These are phyloP conservation scores for Teleogryllus oceanicus DNA, from an alignment of 2,888 invertebrate species.

Conservation along the genomic window DNA sequence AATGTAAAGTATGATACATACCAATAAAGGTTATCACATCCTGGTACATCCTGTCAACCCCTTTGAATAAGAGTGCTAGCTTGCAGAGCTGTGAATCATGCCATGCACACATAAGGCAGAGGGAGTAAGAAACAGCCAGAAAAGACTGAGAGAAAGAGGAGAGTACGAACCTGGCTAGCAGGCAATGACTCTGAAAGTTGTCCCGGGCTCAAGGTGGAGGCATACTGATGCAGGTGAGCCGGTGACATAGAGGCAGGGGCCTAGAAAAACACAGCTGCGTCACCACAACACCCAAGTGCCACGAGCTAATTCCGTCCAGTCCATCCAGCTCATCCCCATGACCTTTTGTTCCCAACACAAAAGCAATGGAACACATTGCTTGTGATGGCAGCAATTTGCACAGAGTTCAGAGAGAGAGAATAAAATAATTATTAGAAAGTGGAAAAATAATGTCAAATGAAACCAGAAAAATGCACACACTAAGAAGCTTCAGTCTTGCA, in stretches of 20 bases:
- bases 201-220: constrained; percentile 54
- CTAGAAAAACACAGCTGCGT: constrained; percentile 53
- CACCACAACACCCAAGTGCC: constrained; percentile 26
- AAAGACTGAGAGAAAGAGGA: constrained; percentile 11
- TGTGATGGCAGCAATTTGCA: not conserved
- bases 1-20: not conserved
- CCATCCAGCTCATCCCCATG: not conserved
- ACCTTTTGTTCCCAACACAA: not conserved
- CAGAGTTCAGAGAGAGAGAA: not conserved
- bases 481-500: constrained; percentile 18
- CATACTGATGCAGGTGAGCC: constrained; percentile 75
- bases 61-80: not conserved
- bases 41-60: not conserved
- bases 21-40: not conserved
- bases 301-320: not conserved
- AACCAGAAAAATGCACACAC: constrained; percentile 9
- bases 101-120: constrained; percentile 11
- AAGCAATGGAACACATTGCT: constrained; percentile 3
- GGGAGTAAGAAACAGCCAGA: constrained; percentile 18
- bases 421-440: not conserved
- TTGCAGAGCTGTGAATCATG: constrained; percentile 2
- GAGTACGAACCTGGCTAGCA: constrained; percentile 68
- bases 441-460: constrained; percentile 7
- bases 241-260: constrained; percentile 90
- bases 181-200: constrained; percentile 74